Evolutionary conservation across 2,888 invertebrate genomes (phyloP), one percentile per base, ranked within the genome.

Genomic region (Parnassius glacialis): DNA sequence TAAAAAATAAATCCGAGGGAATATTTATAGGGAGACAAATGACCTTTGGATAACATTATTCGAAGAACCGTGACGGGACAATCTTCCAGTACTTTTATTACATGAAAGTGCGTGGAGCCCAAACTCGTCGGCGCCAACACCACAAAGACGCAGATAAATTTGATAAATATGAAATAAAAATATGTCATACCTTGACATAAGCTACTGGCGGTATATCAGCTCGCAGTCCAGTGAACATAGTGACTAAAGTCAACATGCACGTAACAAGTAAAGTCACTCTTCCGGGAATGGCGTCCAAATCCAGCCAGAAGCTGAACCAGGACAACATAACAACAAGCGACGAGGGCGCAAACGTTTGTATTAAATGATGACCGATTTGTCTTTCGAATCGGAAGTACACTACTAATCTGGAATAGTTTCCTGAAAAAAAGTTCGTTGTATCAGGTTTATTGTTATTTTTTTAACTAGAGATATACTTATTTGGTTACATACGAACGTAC

Each of bases 261-360:
- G 96, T 97, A 16, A 97, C 96, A 59, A 97, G 87, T 42, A 97
- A 83, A 0, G 96, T 96, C 10, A 96, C 96, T 53, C 97, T 90
- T 0, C 96, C 97, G 2, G 97, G 96, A 57, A 96, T 95, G 0
- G 96, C 96, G 75, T 97, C 97, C 71, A 96, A 83, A 55, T 96
- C 96, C 42, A 97, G 81, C 96, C 96, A 97, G 81, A 97, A 97
- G 75, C 96, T 96, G 79, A 96, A 96, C 96, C 96, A 97, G 3
- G 96, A 96, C 9, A 97, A 80, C 93, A 96, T 95, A 10, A 97
- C 96, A 9, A 97, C 96, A 43, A 97, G 83, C 0, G 95, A 95
- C 2, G 96, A 96, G 0, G 97, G 97, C 1, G 96, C 96, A 79
- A 96, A 97, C 9, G 96, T 96, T 82, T 96, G 96, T 68, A 96